phyloP scores from a whole-genome alignment of 1,140 invertebrate genomes.

The Hydropsyche tenuis region DNA sequence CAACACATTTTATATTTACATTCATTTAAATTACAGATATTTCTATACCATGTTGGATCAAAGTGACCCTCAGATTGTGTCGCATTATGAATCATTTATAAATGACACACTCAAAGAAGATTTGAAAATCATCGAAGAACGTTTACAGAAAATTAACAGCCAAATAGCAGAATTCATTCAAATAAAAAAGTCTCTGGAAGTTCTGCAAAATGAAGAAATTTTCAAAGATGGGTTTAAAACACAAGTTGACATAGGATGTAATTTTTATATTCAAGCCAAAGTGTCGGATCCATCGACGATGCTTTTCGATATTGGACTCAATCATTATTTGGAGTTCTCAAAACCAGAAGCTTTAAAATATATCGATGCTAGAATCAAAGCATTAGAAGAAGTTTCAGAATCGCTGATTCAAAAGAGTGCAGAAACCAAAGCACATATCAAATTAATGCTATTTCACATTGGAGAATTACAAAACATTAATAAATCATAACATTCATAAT shows the following conservation, averaged over 20 bases:
- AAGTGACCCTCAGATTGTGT: too few species aligned
- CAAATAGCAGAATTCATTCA: constrained; percentile 78
- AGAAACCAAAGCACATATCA: constrained; percentile 80
- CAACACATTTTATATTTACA: too few species aligned
- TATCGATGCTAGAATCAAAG: constrained; percentile 72
- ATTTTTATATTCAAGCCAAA: constrained; percentile 76
- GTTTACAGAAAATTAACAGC: constrained; percentile 68
- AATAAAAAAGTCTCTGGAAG: constrained; percentile 69
- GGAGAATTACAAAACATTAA: constrained; percentile 64
- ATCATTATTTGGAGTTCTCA: constrained; percentile 77
- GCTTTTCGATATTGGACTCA: constrained; percentile 77
- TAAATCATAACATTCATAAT: background rate
- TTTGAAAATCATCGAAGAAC: constrained; percentile 65
- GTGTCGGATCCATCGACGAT: constrained; percentile 73
- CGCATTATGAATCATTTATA: constrained; percentile 65
- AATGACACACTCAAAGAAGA: constrained; percentile 74
- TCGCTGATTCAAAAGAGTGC: constrained; percentile 71
- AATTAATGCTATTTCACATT: constrained; percentile 74
- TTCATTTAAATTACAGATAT: constrained; percentile 5
- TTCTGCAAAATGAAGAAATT: constrained; percentile 63
- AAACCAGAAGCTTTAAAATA: constrained; percentile 74
- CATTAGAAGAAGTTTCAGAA: constrained; percentile 68
- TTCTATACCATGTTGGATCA: constrained; percentile 32
- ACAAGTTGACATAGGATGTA: constrained; percentile 79
- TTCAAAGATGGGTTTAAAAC: constrained; percentile 73